phyloP scores from a whole-genome alignment of 2,888 invertebrate species.

The Temnothorax unifasciatus region DNA sequence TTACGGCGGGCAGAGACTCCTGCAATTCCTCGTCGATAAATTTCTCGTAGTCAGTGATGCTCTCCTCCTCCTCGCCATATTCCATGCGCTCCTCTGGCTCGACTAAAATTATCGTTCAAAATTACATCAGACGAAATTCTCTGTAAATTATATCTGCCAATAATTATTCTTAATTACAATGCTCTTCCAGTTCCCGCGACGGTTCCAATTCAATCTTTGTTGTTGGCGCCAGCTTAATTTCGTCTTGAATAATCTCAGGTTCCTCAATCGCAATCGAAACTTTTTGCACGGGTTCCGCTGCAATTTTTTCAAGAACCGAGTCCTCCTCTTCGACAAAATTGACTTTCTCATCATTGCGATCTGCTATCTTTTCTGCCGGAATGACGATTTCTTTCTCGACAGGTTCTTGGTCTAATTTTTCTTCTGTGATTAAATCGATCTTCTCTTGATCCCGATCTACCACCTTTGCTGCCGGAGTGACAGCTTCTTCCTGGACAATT shows the following conservation, averaged over 20 bases:
- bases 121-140: background rate
- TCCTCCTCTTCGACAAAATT: background rate
- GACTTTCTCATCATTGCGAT: background rate
- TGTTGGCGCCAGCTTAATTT: background rate
- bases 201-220: background rate
- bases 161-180: slow-evolving; percentile 30
- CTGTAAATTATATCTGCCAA: background rate
- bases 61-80: slow-evolving; percentile 1
- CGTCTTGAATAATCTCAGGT: slow-evolving; percentile 4
- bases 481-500: no score
- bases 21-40: slow-evolving; percentile 37
- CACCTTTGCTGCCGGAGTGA: background rate
- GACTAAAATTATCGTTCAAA: slow-evolving; percentile 21
- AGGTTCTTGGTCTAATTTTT: background rate
- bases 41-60: slow-evolving; percentile 41
- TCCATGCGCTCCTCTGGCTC: background rate
- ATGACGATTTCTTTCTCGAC: background rate
- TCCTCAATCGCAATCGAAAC: background rate
- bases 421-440: background rate
- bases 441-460: background rate
- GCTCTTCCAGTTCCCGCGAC: slow-evolving; percentile 2
- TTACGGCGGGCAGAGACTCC: slow-evolving; percentile 10
- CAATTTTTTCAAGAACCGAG: background rate
- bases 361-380: background rate
- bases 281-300: background rate